A percentile compares a stretch with the other conserved stretches of the same genome.
phyloP scores from a whole-genome alignment of 2,113 vertebrate genomes.

The Carassius gibelio region DNA sequence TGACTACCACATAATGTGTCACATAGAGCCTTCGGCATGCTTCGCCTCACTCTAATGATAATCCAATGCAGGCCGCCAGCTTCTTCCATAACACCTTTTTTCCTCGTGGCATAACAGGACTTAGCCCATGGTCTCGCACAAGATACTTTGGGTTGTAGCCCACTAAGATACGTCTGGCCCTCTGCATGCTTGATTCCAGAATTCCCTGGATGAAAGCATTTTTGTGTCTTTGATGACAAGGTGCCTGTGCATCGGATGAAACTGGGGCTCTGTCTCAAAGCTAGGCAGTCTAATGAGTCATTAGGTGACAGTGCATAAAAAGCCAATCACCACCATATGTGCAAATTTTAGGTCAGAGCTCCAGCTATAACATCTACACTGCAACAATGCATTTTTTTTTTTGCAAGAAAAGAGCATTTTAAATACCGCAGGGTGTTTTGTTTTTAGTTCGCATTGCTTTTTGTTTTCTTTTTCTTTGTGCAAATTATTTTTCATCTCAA shows the following conservation, averaged over 20 bases:
- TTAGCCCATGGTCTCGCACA: constrained; percentile 54
- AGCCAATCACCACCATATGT: constrained; percentile 12
- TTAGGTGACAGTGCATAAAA: constrained; percentile 31
- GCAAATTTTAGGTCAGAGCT: constrained; percentile 15
- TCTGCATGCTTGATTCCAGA: constrained; percentile 23
- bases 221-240: constrained; percentile 32
- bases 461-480: background rate
- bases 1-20: background rate
- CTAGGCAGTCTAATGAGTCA: constrained; percentile 35
- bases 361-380: constrained; percentile 3
- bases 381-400: background rate
- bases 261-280: constrained; percentile 15
- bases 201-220: constrained; percentile 35
- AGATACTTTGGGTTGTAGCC: constrained; percentile 52
- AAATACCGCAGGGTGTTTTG: background rate
- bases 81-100: background rate
- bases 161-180: constrained; percentile 21
- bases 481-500: too few species aligned
- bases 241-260: constrained; percentile 15
- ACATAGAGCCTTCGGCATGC: background rate
- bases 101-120: constrained; percentile 33
- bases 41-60: background rate
- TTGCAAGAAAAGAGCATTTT: constrained; percentile 9
- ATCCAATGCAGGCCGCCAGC: background rate
- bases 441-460: background rate